Conservation (phyloP, 2,113 vertebrate species). For the Sakesphorus luctuosus region DNA sequence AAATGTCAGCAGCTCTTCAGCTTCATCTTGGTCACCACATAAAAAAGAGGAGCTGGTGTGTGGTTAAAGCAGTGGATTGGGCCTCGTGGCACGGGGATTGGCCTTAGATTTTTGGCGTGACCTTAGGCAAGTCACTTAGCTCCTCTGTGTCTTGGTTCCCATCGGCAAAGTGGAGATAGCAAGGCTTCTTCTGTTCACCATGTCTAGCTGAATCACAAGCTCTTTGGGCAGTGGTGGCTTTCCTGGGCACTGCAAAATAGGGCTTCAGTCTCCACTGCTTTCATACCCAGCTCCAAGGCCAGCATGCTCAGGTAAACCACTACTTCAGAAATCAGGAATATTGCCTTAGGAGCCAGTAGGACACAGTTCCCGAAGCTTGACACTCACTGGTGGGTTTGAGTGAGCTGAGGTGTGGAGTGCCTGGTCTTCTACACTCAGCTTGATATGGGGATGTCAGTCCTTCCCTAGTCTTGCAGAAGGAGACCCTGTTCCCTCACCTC, state of each 20-base stretch:
- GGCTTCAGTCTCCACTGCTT: not conserved
- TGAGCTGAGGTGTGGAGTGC: not conserved
- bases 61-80: not conserved
- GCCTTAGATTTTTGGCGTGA: not conserved
- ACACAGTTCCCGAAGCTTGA: not conserved
- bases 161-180: not conserved
- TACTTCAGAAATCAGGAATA: not conserved
- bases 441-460: accelerated
- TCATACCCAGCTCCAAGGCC: not conserved
- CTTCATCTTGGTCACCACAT: not conserved
- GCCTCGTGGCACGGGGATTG: not conserved
- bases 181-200: accelerated
- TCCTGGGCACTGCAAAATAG: not conserved
- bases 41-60: not conserved
- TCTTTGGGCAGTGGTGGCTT: not conserved
- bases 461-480: not conserved
- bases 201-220: not conserved
- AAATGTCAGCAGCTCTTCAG: not conserved
- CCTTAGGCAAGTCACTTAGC: not conserved
- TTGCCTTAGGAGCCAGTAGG: not conserved
- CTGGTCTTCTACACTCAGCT: not conserved
- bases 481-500: not conserved
- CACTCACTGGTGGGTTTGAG: not conserved
- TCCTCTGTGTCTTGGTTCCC: not conserved
- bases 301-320: not conserved